Evolutionary conservation across 1,140 invertebrate genomes (phyloP).

Genomic region (Panagrolaimus sp.): DNA sequence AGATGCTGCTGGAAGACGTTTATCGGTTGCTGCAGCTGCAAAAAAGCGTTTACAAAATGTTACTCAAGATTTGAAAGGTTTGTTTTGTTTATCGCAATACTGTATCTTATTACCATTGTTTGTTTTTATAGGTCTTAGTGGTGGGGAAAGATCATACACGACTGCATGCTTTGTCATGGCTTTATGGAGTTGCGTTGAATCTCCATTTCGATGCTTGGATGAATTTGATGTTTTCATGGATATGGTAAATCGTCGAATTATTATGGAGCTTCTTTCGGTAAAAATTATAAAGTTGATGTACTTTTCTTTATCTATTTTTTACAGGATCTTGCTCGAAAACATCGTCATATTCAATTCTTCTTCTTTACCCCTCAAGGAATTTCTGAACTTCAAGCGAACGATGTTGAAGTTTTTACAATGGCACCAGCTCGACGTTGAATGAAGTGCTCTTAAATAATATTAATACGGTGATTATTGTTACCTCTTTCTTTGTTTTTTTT

Average conservation of each 20-base stretch:
- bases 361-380: constrained; percentile 57
- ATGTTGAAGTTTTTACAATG: constrained; percentile 39
- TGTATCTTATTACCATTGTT: not conserved
- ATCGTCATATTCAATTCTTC: constrained; percentile 49
- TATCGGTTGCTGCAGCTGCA: not conserved
- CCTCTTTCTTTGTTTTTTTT: not conserved
- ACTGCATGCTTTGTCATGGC: constrained; percentile 88
- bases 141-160: constrained; percentile 88
- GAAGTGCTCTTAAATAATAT: too few species aligned
- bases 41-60: constrained; percentile 9
- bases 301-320: constrained; percentile 18
- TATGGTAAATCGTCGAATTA: constrained; percentile 41
- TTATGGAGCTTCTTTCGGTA: constrained; percentile 33
- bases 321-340: constrained; percentile 36
- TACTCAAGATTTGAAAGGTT: constrained; percentile 19
- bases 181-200: constrained; percentile 80
- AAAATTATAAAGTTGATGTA: not conserved
- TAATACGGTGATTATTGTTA: not conserved
- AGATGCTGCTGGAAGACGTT: not conserved
- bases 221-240: constrained; percentile 98
- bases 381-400: constrained; percentile 33
- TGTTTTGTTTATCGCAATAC: not conserved
- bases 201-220: constrained; percentile 89
- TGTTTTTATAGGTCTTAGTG: constrained; percentile 68
- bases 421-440: constrained; percentile 29